Evolutionary conservation across 64 coral and sea anemone genomes (phyloP).

Genomic region (Pocillopora damicornis): DNA sequence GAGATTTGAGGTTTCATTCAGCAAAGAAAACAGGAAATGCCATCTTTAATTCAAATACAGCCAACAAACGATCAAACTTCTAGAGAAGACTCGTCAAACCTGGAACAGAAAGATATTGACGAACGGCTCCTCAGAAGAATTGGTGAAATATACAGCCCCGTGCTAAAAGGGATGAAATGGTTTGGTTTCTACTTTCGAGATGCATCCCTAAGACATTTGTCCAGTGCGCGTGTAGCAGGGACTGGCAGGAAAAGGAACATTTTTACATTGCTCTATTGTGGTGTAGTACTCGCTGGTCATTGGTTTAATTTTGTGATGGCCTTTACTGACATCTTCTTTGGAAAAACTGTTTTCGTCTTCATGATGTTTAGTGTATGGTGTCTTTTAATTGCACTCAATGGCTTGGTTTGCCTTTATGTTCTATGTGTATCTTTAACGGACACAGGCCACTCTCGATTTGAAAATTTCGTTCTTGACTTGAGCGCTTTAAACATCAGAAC

Average conservation of each 20-base stretch:
- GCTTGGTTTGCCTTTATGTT: too few relatives aligned
- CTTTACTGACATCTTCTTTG: too few relatives aligned
- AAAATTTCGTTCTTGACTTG: too few relatives aligned
- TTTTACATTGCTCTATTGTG: background rate
- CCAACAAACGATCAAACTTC: background rate
- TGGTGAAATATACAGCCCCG: background rate
- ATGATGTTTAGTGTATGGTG: too few relatives aligned
- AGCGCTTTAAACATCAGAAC: too few relatives aligned
- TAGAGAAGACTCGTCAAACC: background rate
- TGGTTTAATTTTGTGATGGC: too few relatives aligned
- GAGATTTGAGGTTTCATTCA: too few relatives aligned
- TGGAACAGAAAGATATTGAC: background rate
- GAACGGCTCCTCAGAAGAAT: background rate
- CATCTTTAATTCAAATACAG: background rate
- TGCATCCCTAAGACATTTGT: background rate
- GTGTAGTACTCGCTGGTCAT: background rate
- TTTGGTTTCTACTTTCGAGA: constrained; percentile 2
- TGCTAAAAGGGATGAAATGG: background rate
- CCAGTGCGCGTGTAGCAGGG: background rate
- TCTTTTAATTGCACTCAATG: too few relatives aligned
- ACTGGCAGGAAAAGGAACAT: background rate
- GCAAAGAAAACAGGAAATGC: background rate
- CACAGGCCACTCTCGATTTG: too few relatives aligned
- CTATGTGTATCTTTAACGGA: too few relatives aligned
- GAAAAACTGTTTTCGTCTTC: too few relatives aligned